Evolutionary conservation across 2,888 invertebrate species (phyloP).

Genomic region (Acanthopleura granulata): DNA sequence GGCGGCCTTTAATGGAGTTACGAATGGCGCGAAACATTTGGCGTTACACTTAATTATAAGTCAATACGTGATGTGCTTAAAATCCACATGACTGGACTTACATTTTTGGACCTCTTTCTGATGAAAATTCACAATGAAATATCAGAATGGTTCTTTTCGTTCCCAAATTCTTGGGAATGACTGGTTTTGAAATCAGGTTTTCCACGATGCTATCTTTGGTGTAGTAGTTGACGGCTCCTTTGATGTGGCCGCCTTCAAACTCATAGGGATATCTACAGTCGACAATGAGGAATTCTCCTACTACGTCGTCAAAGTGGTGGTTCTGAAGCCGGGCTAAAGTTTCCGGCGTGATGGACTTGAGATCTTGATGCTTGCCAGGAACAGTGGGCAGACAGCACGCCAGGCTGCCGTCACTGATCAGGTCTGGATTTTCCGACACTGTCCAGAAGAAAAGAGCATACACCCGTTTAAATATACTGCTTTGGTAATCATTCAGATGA

Average conservation of each 20-base stretch:
- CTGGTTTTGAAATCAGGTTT: conserved; percentile 72
- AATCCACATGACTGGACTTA: too few species aligned
- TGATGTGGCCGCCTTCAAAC: conserved; percentile 91
- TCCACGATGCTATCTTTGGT: conserved; percentile 81
- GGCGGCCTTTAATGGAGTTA: too few species aligned
- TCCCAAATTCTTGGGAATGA: conserved; percentile 9
- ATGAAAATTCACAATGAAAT: conserved; percentile 97
- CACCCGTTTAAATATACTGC: too few species aligned
- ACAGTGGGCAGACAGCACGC: conserved; percentile 59
- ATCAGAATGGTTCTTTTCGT: conserved; percentile 79
- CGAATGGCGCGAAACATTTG: too few species aligned
- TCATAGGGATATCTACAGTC: conserved; percentile 98
- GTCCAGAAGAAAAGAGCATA: too few species aligned
- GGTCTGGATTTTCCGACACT: neutral
- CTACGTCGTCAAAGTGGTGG: conserved; percentile 76
- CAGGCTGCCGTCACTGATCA: conserved; percentile 8
- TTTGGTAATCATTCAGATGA: too few species aligned
- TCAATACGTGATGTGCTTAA: too few species aligned
- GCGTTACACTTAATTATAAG: too few species aligned
- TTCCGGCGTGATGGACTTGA: conserved; percentile 60
- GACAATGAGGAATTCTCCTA: conserved; percentile 82
- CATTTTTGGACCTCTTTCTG: conserved; percentile 92
- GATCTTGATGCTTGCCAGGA: conserved; percentile 59
- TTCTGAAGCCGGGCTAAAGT: conserved; percentile 34
- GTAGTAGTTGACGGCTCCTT: conserved; percentile 85